A percentile compares a stretch with the other conserved stretches of the same genome.
Conservation (phyloP, 1,140 invertebrate genomes). For the Drosophila littoralis region DNA sequence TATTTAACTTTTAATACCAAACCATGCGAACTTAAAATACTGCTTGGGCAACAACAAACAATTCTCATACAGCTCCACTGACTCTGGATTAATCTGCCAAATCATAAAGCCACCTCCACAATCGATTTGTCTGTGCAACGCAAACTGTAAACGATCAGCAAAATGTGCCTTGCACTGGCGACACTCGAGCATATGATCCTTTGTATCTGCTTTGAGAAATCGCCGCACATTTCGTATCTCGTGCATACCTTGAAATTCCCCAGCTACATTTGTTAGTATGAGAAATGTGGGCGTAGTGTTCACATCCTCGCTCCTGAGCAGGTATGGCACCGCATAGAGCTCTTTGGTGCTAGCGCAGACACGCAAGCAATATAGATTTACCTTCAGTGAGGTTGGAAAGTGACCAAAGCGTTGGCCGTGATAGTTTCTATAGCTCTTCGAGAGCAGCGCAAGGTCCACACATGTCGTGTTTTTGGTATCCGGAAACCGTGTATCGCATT, state of each 20-base stretch:
- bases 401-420: constrained; percentile 15
- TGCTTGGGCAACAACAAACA: constrained; percentile 53
- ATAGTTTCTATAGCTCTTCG: constrained; percentile 43
- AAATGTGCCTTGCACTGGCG: constrained; percentile 53
- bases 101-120: constrained; percentile 50
- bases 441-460: constrained; percentile 23
- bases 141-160: constrained; percentile 32
- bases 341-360: constrained; percentile 60
- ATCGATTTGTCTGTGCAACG: constrained; percentile 54
- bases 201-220: constrained; percentile 40
- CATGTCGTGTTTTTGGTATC: background rate
- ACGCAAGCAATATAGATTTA: constrained; percentile 59
- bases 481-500: constrained; percentile 4
- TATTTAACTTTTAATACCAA: constrained; percentile 36
- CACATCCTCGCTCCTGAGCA: constrained; percentile 45
- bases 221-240: constrained; percentile 42
- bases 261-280: constrained; percentile 54
- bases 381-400: constrained; percentile 29
- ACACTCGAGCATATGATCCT: constrained; percentile 51
- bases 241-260: constrained; percentile 43
- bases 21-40: constrained; percentile 60
- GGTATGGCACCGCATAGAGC: constrained; percentile 55
- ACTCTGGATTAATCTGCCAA: constrained; percentile 41
- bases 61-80: constrained; percentile 58
- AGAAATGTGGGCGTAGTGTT: constrained; percentile 57